phyloP scores from a whole-genome alignment of 1,140 invertebrate species.

The Drosophila parvula region DNA sequence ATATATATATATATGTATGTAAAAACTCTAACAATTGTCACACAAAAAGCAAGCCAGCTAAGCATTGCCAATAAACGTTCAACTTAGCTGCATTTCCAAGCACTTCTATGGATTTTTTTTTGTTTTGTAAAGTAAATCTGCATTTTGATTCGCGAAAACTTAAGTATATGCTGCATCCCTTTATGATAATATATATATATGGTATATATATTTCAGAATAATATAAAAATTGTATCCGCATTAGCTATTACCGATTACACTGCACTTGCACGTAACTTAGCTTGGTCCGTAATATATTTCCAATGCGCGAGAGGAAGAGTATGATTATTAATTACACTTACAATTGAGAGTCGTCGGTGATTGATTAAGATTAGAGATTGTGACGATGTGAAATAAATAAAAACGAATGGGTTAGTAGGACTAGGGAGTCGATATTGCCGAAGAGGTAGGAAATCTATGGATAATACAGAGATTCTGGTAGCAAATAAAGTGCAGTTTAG shows the following conservation, averaged over 20 bases:
- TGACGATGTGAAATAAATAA: constrained; percentile 68
- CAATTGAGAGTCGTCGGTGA: constrained; percentile 28
- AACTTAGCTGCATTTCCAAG: constrained; percentile 66
- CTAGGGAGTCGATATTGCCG: not conserved
- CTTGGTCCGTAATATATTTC: constrained; percentile 69
- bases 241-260: constrained; percentile 53
- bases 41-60: constrained; percentile 73
- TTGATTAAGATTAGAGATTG: constrained; percentile 26
- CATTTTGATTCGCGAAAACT: constrained; percentile 59
- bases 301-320: constrained; percentile 70
- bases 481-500: not conserved
- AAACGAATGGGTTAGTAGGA: constrained; percentile 14
- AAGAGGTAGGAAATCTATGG: constrained; percentile 2
- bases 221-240: constrained; percentile 35
- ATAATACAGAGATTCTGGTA: not conserved
- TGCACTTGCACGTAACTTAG: constrained; percentile 61
- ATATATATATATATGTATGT: constrained; percentile 37
- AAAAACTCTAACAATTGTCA: constrained; percentile 75
- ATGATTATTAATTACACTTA: constrained; percentile 44
- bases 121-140: constrained; percentile 59
- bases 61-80: constrained; percentile 44
- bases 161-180: constrained; percentile 46
- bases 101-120: constrained; percentile 51
- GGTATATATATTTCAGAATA: constrained; percentile 40
- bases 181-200: constrained; percentile 34